Evolutionary conservation across 92 coral and sea anemone species (phyloP).

Genomic region (Siderastrea radians): DNA sequence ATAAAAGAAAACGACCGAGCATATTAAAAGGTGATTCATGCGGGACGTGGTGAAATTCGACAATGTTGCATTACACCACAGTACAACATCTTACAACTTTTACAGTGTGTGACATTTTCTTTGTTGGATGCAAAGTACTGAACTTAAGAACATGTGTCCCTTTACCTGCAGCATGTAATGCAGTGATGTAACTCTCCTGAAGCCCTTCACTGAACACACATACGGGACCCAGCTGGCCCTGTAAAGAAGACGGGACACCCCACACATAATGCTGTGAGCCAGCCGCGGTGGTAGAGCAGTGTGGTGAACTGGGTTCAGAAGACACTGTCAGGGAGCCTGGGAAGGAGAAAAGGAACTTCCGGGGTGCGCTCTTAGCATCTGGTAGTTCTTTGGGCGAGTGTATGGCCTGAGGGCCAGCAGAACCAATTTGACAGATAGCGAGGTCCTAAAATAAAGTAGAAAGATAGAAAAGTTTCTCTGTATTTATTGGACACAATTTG

Average conservation of each 20-base stretch:
- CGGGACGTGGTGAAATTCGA: too few species aligned
- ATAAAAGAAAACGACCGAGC: too few species aligned
- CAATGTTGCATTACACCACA: too few species aligned
- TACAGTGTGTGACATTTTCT: too few species aligned
- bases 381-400: slow-evolving; percentile 55
- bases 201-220: slow-evolving; percentile 91
- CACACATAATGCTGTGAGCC: slow-evolving; percentile 94
- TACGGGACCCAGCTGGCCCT: slow-evolving; percentile 97
- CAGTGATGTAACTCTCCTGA: slow-evolving; percentile 71
- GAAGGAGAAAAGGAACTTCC: slow-evolving; percentile 73
- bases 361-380: slow-evolving; percentile 27
- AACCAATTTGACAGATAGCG: slow-evolving; percentile 90
- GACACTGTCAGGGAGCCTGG: slow-evolving; percentile 42
- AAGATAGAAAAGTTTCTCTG: too few species aligned
- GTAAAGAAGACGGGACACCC: slow-evolving; percentile 93
- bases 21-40: too few species aligned
- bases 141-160: too few species aligned
- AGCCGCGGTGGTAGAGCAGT: slow-evolving; percentile 69
- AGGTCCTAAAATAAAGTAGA: slow-evolving; percentile 71
- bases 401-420: slow-evolving; percentile 75
- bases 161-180: slow-evolving; percentile 85
- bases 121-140: too few species aligned
- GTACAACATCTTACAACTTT: too few species aligned
- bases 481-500: too few species aligned
- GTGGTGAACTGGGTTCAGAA: slow-evolving; percentile 44